Conservation (phyloP, 2,888 invertebrate species). For the Steinernema scapterisci region DNA sequence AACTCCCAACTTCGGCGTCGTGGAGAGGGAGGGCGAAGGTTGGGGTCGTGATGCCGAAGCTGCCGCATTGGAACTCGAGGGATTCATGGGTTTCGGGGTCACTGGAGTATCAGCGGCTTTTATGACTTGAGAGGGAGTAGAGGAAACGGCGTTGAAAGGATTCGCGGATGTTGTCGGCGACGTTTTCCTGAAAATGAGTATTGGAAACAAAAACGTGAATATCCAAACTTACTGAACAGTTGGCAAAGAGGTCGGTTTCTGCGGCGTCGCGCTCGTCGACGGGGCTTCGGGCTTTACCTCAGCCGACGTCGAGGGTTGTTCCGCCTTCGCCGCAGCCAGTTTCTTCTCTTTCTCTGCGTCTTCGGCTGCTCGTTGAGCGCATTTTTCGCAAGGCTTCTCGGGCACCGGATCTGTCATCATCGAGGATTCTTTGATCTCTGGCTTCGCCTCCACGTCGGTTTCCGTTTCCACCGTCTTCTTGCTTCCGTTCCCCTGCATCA, state of each 20-base stretch:
- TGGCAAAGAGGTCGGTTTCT: background rate
- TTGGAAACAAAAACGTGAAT: too few relatives aligned
- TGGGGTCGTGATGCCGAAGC: background rate
- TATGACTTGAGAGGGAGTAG: background rate
- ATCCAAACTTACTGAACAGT: background rate
- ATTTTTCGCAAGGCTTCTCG: constrained; percentile 33
- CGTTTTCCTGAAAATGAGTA: constrained; percentile 1
- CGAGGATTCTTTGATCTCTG: background rate
- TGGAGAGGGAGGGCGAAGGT: constrained; percentile 6
- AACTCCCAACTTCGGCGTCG: constrained; percentile 1
- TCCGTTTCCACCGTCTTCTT: constrained; percentile 4
- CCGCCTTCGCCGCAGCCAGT: constrained; percentile 6
- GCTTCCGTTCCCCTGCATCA: background rate
- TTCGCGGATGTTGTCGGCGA: background rate
- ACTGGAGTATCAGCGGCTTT: background rate
- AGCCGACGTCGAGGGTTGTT: constrained; percentile 31
- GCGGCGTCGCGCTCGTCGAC: background rate
- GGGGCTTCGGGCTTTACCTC: background rate
- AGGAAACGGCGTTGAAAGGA: background rate
- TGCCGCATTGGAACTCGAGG: background rate
- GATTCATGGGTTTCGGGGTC: constrained; percentile 4
- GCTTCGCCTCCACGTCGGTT: constrained; percentile 2
- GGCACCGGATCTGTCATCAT: background rate
- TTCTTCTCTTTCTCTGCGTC: constrained; percentile 35
- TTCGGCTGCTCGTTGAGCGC: constrained; percentile 17